Conservation (phyloP, 2,797 vertebrate genomes). For the Alfaro cultratus region DNA sequence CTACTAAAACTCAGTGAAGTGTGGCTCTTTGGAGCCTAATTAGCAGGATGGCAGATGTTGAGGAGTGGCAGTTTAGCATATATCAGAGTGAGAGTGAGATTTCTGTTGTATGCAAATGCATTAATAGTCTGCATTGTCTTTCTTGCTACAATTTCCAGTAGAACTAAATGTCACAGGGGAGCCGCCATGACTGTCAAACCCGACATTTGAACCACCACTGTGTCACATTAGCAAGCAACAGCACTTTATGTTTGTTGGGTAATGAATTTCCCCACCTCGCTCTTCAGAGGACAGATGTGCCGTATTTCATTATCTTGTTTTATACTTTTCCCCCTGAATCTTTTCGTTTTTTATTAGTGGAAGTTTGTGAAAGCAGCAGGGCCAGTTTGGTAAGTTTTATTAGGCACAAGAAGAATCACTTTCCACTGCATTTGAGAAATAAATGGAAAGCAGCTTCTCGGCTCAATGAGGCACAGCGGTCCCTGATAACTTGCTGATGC, state of each 20-base stretch:
- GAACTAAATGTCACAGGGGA: constrained; percentile 24
- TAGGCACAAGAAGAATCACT: constrained; percentile 52
- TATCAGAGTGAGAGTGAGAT: constrained; percentile 30
- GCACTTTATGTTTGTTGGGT: constrained; percentile 15
- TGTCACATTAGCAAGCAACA: constrained; percentile 38
- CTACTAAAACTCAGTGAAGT: constrained; percentile 73
- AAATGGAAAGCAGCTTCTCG: constrained; percentile 70
- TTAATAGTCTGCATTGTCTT: constrained; percentile 35
- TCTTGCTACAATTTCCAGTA: constrained; percentile 5
- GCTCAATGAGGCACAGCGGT: constrained; percentile 75
- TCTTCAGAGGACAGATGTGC: constrained; percentile 9
- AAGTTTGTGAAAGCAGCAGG: constrained; percentile 47
- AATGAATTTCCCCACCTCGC: constrained; percentile 37
- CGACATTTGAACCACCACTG: constrained; percentile 14
- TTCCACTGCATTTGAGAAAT: constrained; percentile 65
- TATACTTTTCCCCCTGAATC: constrained; percentile 34
- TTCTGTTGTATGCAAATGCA: constrained; percentile 34
- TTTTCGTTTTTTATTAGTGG: constrained; percentile 19
- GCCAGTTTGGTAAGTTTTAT: constrained; percentile 58
- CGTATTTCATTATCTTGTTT: constrained; percentile 39
- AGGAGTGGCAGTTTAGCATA: constrained; percentile 57
- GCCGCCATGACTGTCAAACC: neutral
- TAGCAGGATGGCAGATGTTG: constrained; percentile 78
- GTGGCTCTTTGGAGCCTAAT: constrained; percentile 77
- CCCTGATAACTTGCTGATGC: constrained; percentile 76